A percentile compares a stretch with the other conserved stretches of the same genome.
These are phyloP conservation scores for Spinus olivaceus DNA, from an alignment of 2,797 vertebrate genomes.

Conservation along the genomic window DNA sequence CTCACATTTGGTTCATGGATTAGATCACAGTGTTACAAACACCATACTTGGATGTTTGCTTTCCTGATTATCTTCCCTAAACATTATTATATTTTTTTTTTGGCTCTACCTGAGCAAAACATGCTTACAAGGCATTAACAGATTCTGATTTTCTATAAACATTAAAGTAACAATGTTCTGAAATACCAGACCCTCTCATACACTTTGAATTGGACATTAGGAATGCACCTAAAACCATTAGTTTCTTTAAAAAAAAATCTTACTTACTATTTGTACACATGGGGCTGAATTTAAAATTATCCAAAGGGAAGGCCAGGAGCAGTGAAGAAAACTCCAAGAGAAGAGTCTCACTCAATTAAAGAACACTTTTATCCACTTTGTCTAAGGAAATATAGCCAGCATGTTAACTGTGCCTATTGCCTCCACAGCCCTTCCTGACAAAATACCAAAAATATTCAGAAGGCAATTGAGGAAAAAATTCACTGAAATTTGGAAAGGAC, in stretches of 20 bases:
- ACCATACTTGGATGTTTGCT: not conserved
- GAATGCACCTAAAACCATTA: not conserved
- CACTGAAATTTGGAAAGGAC: not conserved
- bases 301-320: not conserved
- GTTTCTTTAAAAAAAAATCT: not conserved
- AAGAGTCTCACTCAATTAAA: not conserved
- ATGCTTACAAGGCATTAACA: not conserved
- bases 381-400: not conserved
- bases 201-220: not conserved
- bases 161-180: not conserved
- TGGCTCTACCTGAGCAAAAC: not conserved
- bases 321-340: not conserved
- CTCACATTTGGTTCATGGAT: not conserved
- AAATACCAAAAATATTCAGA: not conserved
- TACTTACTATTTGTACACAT: not conserved
- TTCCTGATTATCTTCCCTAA: not conserved
- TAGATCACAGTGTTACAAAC: not conserved
- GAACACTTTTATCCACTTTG: not conserved
- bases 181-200: not conserved
- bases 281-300: not conserved
- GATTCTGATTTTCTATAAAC: not conserved
- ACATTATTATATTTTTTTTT: not conserved
- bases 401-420: not conserved
- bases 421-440: not conserved
- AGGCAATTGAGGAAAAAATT: accelerated